Base-by-base conservation (phyloP, 1,140 invertebrate species). In the Papilio polytes region DNA sequence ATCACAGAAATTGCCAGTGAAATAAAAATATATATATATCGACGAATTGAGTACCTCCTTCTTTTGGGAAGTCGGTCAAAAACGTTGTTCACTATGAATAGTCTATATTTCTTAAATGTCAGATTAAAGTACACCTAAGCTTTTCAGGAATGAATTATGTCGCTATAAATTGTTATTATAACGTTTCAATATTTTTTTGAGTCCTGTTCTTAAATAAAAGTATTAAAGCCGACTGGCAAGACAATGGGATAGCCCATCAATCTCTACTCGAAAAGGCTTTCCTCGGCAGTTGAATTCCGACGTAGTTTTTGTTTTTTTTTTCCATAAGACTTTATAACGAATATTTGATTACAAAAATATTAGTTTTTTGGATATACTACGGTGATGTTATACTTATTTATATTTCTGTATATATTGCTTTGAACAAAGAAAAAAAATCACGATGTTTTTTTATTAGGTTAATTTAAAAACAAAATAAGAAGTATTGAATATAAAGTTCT, bases 231-330 rank as follows among this genome's bases (percentile, higher is more conserved):
- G 46, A 51, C 12, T 78, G 53, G 36, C 56, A 66, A 78, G 31
- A 78, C 77, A 78, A 78, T 78, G 56, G 77, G 56, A 20, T n/a
- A 22, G n/a, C 77, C 77, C 77, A 78, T 78, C 77, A 78, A 78
- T 78, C 77, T 44, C 56, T 66, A 26, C 51, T 31, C 77, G 31
- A 59, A 78, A 41, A 63, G 56, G 56, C 20, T 78, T 41, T 53
- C 72, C 18, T 18, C 72, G 36, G 36, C 72, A 46, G n/a, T n/a
- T 74, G 8, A 41, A 78, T 78, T 78, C 15, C 56, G 76, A 15
- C 13, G 26, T 15, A 13, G 7, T 78, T 78, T 78, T 66, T 78
- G 15, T 66, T 66, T 20, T 26, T 76, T 51, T 63, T 78, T 3
- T n/a, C n/a, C 3, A n/a, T n/a, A 78, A 2, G 56, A 31, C 12